Conservation (phyloP, 2,113 vertebrate species). For the Struthidea cinerea region DNA sequence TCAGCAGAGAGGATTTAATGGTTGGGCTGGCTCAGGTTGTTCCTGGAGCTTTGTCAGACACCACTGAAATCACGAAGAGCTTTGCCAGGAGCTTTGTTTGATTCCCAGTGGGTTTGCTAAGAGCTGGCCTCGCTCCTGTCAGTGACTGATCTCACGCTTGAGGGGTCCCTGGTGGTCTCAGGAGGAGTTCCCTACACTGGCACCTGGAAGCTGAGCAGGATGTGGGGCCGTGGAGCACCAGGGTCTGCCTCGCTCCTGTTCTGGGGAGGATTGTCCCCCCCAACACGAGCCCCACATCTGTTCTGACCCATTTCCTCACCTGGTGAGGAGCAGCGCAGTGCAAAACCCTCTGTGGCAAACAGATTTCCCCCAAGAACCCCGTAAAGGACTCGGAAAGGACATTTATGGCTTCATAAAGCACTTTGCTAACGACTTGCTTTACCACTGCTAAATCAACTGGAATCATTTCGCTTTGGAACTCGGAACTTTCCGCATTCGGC, state of each 20-base stretch:
- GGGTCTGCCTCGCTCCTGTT: fast-evolving
- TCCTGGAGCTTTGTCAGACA: not conserved
- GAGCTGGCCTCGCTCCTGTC: not conserved
- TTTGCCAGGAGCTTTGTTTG: not conserved
- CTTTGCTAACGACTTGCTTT: slow-evolving; percentile 39
- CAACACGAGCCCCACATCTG: fast-evolving
- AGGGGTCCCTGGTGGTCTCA: not conserved
- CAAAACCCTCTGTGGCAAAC: not conserved
- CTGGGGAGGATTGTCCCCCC: not conserved
- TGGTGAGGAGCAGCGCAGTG: not conserved
- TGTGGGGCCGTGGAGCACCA: fast-evolving
- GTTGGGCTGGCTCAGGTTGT: not conserved
- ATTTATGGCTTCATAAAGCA: slow-evolving; percentile 44
- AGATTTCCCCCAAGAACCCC: not conserved
- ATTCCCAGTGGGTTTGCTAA: not conserved
- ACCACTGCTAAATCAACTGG: not conserved
- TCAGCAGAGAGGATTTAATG: not conserved
- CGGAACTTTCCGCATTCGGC: not conserved
- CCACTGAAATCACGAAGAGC: not conserved
- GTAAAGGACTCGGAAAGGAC: not conserved
- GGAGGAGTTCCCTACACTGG: fast-evolving
- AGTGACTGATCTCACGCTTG: too few relatives aligned
- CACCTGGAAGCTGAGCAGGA: not conserved
- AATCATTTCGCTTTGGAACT: not conserved
- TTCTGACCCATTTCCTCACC: not conserved